These are phyloP conservation scores for Linyphia triangularis DNA, from an alignment of 2,888 invertebrate genomes.

Conservation along the genomic window DNA sequence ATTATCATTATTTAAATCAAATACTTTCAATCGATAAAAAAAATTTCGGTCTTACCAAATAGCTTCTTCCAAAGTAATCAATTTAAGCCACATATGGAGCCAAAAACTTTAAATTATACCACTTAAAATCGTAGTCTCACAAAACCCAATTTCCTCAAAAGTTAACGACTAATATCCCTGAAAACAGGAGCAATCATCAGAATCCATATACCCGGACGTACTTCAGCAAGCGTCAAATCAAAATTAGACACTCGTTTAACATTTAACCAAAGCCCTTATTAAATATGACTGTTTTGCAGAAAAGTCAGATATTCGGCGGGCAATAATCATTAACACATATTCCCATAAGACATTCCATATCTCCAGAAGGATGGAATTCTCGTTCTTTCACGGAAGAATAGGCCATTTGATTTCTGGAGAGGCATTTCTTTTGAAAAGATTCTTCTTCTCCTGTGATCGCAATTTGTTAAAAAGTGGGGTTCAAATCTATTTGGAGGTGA, in stretches of 20 bases:
- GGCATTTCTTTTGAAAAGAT: not conserved
- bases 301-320: not conserved
- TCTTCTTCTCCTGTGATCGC: not conserved
- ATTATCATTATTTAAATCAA: no score
- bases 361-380: not conserved
- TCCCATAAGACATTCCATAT: not conserved
- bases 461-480: slow-evolving; percentile 8
- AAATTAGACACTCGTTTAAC: not conserved
- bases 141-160: not conserved
- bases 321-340: slow-evolving; percentile 10
- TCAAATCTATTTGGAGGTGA: not conserved
- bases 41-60: no score
- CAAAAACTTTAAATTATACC: not conserved
- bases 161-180: no score
- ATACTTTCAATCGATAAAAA: no score
- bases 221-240: not conserved
- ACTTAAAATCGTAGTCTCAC: not conserved
- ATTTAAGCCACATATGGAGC: no score
- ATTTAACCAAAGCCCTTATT: not conserved
- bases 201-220: not conserved
- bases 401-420: slow-evolving; percentile 21
- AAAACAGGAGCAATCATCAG: not conserved
- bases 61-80: no score
- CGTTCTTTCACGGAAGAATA: slow-evolving; percentile 12
- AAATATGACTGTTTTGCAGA: not conserved